Evolutionary conservation across 2,797 vertebrate species (phyloP).

Genomic region (Diplodus puntazzo): DNA sequence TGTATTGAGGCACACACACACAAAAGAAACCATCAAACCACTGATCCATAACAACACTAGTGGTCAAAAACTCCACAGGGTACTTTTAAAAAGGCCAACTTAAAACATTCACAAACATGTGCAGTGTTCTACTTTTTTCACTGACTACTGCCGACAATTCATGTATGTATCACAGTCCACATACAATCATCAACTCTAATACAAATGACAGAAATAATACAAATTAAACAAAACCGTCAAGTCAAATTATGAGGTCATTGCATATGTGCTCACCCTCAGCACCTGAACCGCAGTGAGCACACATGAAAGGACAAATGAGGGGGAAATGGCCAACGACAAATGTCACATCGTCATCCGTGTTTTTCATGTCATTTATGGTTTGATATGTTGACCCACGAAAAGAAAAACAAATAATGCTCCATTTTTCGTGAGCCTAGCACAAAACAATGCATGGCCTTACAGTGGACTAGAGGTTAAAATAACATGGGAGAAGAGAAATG

Average conservation of each 20-base stretch:
- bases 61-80: constrained; percentile 44
- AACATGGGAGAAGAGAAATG: constrained; percentile 61
- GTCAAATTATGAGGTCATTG: constrained; percentile 58
- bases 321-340: constrained; percentile 45
- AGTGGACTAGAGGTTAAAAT: constrained; percentile 63
- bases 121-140: neutral
- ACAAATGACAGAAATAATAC: constrained; percentile 49
- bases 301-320: constrained; percentile 65
- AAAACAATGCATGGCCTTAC: constrained; percentile 47
- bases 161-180: constrained; percentile 22
- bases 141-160: constrained; percentile 9
- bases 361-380: constrained; percentile 21
- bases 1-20: neutral
- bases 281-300: constrained; percentile 41
- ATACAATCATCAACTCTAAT: constrained; percentile 41
- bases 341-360: constrained; percentile 6
- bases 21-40: neutral
- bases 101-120: constrained; percentile 1
- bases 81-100: constrained; percentile 46
- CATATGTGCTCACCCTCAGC: constrained; percentile 61
- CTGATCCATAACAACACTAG: neutral
- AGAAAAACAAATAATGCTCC: constrained; percentile 35
- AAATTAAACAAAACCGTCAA: constrained; percentile 49
- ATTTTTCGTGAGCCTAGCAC: constrained; percentile 43
- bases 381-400: constrained; percentile 48